Conservation (phyloP, 2,888 invertebrate genomes). For the Dascillus cervinus region DNA sequence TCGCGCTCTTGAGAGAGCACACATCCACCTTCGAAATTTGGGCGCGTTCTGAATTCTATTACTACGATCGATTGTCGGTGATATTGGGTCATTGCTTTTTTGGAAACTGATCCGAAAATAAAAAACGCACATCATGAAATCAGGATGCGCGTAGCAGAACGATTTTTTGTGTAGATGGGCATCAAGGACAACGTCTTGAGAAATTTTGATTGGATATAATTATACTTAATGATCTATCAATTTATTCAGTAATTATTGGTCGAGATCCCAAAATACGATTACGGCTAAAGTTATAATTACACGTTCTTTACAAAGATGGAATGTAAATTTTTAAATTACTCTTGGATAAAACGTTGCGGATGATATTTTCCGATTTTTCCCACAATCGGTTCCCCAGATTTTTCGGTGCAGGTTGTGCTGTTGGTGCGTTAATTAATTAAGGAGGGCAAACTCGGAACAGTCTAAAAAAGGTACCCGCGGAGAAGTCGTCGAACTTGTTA, state of each 20-base stretch:
- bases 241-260: conserved; percentile 21
- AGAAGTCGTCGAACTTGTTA: too few species aligned
- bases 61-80: conserved; percentile 7
- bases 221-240: conserved; percentile 23
- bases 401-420: too few species aligned
- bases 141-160: too few species aligned
- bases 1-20: conserved; percentile 6
- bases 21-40: conserved; percentile 6
- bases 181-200: conserved; percentile 7
- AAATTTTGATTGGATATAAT: conserved; percentile 23
- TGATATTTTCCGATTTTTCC: too few species aligned
- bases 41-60: conserved; percentile 9
- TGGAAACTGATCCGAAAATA: too few species aligned
- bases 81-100: conserved; percentile 11
- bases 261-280: conserved; percentile 10
- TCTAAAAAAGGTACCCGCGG: too few species aligned
- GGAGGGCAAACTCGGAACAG: too few species aligned
- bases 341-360: too few species aligned
- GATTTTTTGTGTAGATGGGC: too few species aligned
- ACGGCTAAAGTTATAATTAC: conserved; percentile 11
- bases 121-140: too few species aligned
- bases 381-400: too few species aligned
- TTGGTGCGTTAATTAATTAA: too few species aligned
- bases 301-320: conserved; percentile 7
- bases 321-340: conserved; percentile 7